Base-by-base conservation (phyloP, 2,888 invertebrate genomes). In the Tolmerus cingulatus region DNA sequence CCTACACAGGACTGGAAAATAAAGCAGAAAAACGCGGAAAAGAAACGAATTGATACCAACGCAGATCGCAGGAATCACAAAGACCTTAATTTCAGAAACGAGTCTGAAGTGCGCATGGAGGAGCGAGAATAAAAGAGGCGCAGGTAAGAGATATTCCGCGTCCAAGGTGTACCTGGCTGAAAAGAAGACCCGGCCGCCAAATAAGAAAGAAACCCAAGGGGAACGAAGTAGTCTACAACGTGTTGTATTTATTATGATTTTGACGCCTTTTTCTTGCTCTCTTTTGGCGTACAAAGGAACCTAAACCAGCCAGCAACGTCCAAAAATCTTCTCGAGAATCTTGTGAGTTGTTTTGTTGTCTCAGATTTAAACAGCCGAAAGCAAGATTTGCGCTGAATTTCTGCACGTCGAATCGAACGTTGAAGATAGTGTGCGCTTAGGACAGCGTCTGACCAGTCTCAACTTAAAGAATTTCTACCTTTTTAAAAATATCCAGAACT, bases 181-280 rank as follows among this genome's bases (percentile, higher is more conserved):
- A 81, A 81, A 37, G 40, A 46, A 55, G 82, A 37, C 19, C 57
- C 51, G 34, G 82, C 57, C 66, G 82, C 30, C 57, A 30, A 55
- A 57, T 30, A 37, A 37, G 8, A 57, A 34, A 82, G 57, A 57
- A 82, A 37, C 66, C 19, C 82, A 34, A 19, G 51, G 78, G 37
- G 82, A 82, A 82, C 30, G 37, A 82, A 37, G 82, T 82, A 57
- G 82, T 57, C 82, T 82, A 37, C 19, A 82, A 82, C 82, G 66
- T 82, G 82, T 82, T 82, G 82, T 82, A 66, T 82, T 82, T 82
- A 82, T 82, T 57, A 82, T 82, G 82, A 37, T 82, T 82, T 82
- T 82, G 82, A 82, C 82, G 82, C 82, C 82, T 82, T 82, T 34
- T 57, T 82, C 82, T 57, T 82, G 82, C 19, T 57, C 34, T 79